Evolutionary conservation across 30 jellyfish, hydroid and myxozoan genomes (phyloP), one percentile per base, ranked within the genome.

Genomic region (Aurelia aurita complex sp. Pacific): DNA sequence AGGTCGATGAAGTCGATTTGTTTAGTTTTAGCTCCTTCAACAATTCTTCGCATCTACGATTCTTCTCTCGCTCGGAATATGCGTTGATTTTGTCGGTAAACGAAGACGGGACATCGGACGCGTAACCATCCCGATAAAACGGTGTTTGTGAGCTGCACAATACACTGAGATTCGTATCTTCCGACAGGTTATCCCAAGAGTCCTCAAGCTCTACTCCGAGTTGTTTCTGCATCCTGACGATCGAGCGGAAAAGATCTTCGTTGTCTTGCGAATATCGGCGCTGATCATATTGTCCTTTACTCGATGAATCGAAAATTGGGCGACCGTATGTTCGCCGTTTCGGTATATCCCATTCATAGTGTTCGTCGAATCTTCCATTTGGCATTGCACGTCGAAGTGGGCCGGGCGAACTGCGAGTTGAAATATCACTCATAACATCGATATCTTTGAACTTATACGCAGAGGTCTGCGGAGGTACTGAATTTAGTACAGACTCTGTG

Each of bases 331-430:
- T 96, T 18, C 98, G 86, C 38, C 60, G 87, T 23, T 64, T 72
- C 15, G 89, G 85, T 11, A 73, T 36, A 42, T 84, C 97, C 86
- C 88, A 75, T 53, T 80, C 89, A 14, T 65, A 74, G 42, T 65
- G 82, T 72, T 92, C 98, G 85, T 81, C 94, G 64, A 79, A 76
- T 15, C 89, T 64, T 13, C 77, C 79, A 40, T 62, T 32, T 40
- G 75, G 43, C 65, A 69, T 74, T n/a, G 76, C 79, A 18, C 97
- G 96, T 63, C 90, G 95, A 33, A 69, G 83, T 38, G 82, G 88
- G 13, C 83, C 89, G 55, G 97, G 97, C 5, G 99, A 85, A 55
- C 99, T 87, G 18, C 99, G 93, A 55, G 97, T 68, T 51, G 99
- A 94, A 29, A 80, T 70, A 71, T 94, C 99, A 63, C 97, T 89